phyloP scores from a whole-genome alignment of 2,888 invertebrate genomes.

The Ichneumoninae sp. region DNA sequence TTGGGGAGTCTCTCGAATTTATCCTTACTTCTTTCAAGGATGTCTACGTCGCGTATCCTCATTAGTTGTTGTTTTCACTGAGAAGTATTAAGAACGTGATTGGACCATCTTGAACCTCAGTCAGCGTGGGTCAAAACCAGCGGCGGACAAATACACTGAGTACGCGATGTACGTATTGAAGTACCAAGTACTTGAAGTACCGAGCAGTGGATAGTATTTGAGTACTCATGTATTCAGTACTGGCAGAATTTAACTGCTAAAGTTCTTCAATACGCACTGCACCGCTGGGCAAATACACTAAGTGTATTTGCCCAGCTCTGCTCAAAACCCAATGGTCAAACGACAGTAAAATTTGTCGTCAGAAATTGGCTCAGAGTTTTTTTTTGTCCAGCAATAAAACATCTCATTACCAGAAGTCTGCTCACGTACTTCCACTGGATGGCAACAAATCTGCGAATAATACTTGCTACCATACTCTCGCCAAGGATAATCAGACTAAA shows the following conservation, averaged over 20 bases:
- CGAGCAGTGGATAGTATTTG: too few relatives aligned
- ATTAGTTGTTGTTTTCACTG: not conserved
- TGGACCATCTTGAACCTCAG: not conserved
- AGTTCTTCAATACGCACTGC: too few relatives aligned
- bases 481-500: conserved; percentile 57
- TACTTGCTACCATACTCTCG: conserved; percentile 33
- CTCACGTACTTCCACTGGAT: conserved; percentile 13
- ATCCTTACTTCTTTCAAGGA: not conserved
- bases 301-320: too few relatives aligned
- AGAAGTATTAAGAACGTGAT: not conserved
- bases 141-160: too few relatives aligned
- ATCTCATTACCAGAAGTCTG: not conserved
- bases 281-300: too few relatives aligned
- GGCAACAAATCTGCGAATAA: conserved; percentile 53
- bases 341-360: not conserved
- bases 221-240: too few relatives aligned
- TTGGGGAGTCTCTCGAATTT: not conserved
- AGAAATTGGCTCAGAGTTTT: not conserved
- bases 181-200: too few relatives aligned
- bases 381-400: not conserved
- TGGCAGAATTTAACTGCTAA: too few relatives aligned
- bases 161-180: too few relatives aligned
- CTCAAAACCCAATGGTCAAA: not conserved
- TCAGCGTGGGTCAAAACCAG: not conserved
- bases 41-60: not conserved